phyloP scores from a whole-genome alignment of 1,140 invertebrate species.

The Ceratina australensis region DNA sequence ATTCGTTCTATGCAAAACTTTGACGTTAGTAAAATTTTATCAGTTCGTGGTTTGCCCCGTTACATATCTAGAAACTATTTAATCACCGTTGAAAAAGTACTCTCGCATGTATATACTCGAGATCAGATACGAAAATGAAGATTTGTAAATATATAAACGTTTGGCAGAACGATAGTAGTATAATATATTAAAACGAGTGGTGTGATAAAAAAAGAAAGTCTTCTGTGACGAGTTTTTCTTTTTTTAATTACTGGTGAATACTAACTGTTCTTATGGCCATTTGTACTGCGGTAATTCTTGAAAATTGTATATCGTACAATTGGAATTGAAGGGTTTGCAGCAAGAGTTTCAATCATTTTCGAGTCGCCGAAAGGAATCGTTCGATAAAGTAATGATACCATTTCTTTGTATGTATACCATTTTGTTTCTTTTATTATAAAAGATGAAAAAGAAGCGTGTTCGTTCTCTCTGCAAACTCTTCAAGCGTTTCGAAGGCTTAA shows the following conservation, averaged over 20 bases:
- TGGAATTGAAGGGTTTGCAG: slow-evolving; percentile 10
- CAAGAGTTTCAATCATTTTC: not conserved
- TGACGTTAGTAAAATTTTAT: slow-evolving; percentile 33
- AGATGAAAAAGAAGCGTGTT: not conserved
- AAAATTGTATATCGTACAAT: slow-evolving; percentile 40
- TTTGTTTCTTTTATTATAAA: not conserved
- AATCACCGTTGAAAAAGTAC: slow-evolving; percentile 12
- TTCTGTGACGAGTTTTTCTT: slow-evolving; percentile 21
- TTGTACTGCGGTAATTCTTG: slow-evolving; percentile 46
- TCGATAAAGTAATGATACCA: too few relatives aligned
- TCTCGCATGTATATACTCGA: slow-evolving; percentile 11
- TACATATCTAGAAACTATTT: not conserved
- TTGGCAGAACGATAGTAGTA: slow-evolving; percentile 28
- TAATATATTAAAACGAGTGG: slow-evolving; percentile 43
- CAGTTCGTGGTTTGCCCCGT: slow-evolving; percentile 2
- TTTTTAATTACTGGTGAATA: slow-evolving; percentile 32
- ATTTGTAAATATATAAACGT: slow-evolving; percentile 16
- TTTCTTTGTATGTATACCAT: not conserved
- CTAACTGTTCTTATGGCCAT: slow-evolving; percentile 48
- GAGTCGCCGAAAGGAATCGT: not conserved
- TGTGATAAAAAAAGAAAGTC: slow-evolving; percentile 17
- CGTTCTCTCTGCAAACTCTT: slow-evolving; percentile 7
- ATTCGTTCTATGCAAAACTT: slow-evolving; percentile 23
- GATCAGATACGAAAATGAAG: slow-evolving; percentile 33
- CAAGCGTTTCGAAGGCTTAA: not conserved